Conservation (phyloP, 2,888 invertebrate genomes). For the Stenodera caucasica region DNA sequence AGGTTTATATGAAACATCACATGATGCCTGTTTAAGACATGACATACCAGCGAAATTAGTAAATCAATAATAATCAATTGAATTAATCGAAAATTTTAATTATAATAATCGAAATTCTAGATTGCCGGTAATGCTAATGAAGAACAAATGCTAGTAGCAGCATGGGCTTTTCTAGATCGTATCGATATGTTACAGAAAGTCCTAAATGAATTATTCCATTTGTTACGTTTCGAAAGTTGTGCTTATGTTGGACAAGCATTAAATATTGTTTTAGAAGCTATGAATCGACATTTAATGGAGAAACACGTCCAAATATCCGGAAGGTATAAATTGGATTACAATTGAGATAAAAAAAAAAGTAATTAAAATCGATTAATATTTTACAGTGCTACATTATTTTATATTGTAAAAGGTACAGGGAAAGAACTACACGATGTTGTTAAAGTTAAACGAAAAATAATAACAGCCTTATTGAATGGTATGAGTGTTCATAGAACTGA, state of each 20-base stretch:
- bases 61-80: conserved; percentile 44
- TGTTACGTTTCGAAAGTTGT: conserved; percentile 83
- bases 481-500: conserved; percentile 86
- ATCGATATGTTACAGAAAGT: conserved; percentile 81
- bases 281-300: conserved; percentile 84
- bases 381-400: conserved; percentile 87
- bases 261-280: conserved; percentile 81
- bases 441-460: conserved; percentile 75
- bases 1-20: conserved; percentile 86
- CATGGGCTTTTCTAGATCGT: conserved; percentile 80
- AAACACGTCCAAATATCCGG: conserved; percentile 92
- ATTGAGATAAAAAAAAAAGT: neutral
- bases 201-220: conserved; percentile 87
- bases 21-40: conserved; percentile 86
- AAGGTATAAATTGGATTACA: conserved; percentile 61
- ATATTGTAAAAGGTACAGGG: conserved; percentile 88
- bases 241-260: conserved; percentile 74
- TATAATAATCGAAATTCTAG: conserved; percentile 55
- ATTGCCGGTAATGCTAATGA: conserved; percentile 91
- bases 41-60: conserved; percentile 90
- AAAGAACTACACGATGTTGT: conserved; percentile 69
- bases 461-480: conserved; percentile 80
- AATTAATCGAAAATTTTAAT: neutral
- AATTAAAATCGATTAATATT: too few relatives aligned
- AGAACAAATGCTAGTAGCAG: conserved; percentile 85